phyloP scores from a whole-genome alignment of 2,797 vertebrate species.

The Dipus sagitta region DNA sequence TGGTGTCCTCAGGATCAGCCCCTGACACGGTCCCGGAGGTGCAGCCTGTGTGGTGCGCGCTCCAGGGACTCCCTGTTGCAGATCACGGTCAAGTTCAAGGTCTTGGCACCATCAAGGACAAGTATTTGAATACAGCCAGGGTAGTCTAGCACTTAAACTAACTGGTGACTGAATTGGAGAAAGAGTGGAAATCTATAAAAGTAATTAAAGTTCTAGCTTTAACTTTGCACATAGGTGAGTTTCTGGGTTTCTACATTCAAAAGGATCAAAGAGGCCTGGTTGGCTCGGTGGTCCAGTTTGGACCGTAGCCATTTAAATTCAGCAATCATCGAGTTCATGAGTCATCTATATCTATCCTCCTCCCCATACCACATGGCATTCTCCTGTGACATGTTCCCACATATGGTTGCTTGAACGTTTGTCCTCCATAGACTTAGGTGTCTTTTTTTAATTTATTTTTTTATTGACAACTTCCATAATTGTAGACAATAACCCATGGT shows the following conservation, averaged over 20 bases:
- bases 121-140: not conserved
- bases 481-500: no score
- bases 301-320: constrained; percentile 24
- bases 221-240: constrained; percentile 12
- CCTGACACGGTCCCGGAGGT: not conserved
- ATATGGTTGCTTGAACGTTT: no score
- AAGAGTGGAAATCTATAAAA: not conserved
- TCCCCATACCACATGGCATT: not conserved
- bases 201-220: not conserved
- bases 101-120: not conserved
- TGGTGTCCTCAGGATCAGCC: not conserved
- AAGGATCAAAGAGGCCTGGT: constrained; percentile 2
- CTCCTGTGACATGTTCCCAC: not conserved
- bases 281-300: not conserved
- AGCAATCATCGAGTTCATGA: not conserved
- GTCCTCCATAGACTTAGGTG: no score
- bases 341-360: not conserved
- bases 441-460: no score
- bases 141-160: not conserved
- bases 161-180: not conserved
- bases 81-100: not conserved
- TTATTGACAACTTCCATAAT: no score
- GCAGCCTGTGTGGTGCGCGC: no score
- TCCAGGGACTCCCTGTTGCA: not conserved
- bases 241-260: not conserved